Conservation (phyloP, 1,140 invertebrate genomes). For the Tyrophagus putrescentiae region DNA sequence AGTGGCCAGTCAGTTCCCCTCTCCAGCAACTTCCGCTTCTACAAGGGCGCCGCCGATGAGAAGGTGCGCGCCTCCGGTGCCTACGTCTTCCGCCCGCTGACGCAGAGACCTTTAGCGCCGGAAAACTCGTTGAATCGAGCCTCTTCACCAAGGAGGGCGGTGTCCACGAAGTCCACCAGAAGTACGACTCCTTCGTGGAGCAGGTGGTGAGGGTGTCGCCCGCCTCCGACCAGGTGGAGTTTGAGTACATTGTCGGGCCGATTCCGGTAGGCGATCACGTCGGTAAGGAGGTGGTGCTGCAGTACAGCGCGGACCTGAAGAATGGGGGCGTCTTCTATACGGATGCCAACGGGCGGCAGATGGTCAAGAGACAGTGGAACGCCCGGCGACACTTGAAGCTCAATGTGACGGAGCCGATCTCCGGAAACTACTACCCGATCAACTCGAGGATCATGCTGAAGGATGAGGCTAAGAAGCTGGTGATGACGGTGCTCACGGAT, state of each 20-base stretch:
- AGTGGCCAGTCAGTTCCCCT: slow-evolving; percentile 13
- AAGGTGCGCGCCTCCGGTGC: slow-evolving; percentile 35
- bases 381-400: slow-evolving; percentile 55
- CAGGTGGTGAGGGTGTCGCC: slow-evolving; percentile 64
- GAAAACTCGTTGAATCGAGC: slow-evolving; percentile 48
- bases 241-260: slow-evolving; percentile 85
- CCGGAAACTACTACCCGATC: slow-evolving; percentile 86
- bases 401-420: slow-evolving; percentile 45
- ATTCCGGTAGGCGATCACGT: slow-evolving; percentile 49
- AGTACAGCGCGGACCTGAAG: slow-evolving; percentile 34
- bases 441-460: slow-evolving; percentile 54
- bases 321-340: slow-evolving; percentile 38
- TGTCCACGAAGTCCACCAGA: slow-evolving; percentile 68
- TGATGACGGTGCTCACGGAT: slow-evolving; percentile 52
- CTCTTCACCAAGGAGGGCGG: slow-evolving; percentile 44
- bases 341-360: slow-evolving; percentile 43
- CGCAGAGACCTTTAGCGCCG: slow-evolving; percentile 21
- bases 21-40: slow-evolving; percentile 17
- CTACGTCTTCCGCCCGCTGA: slow-evolving; percentile 37
- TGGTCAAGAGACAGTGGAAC: slow-evolving; percentile 48
- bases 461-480: slow-evolving; percentile 23
- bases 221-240: slow-evolving; percentile 48
- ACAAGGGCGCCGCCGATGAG: slow-evolving; percentile 14
- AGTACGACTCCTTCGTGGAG: slow-evolving; percentile 55
- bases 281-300: slow-evolving; percentile 40